Evolutionary conservation across 1,140 invertebrate genomes (phyloP).

Genomic region (Brachionus rubens): DNA sequence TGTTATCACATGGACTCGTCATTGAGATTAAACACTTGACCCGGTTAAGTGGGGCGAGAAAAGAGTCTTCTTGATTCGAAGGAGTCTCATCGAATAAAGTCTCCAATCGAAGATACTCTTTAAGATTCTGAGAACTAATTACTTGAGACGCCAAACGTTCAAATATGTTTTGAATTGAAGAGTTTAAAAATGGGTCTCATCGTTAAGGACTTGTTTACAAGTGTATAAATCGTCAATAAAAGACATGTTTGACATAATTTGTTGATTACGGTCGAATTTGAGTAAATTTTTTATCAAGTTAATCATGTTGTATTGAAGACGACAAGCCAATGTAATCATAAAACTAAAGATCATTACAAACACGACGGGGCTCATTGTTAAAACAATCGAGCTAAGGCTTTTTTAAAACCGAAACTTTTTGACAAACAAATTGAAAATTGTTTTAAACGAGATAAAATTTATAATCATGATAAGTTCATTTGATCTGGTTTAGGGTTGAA

Average conservation of each 20-base stretch:
- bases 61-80: constrained; percentile 51
- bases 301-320: constrained; percentile 78
- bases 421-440: too few species aligned
- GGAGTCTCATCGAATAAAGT: constrained; percentile 51
- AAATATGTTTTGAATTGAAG: constrained; percentile 86
- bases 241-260: constrained; percentile 91
- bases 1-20: constrained; percentile 76
- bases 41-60: constrained; percentile 72
- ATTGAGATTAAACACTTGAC: constrained; percentile 96
- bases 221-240: constrained; percentile 75
- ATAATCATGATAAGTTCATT: too few species aligned
- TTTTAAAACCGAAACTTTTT: too few species aligned
- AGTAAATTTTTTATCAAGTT: constrained; percentile 88
- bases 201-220: constrained; percentile 75
- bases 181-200: constrained; percentile 87
- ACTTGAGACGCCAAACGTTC: constrained; percentile 90
- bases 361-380: too few species aligned
- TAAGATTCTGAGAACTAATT: constrained; percentile 82
- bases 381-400: too few species aligned
- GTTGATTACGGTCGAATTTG: constrained; percentile 87
- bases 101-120: constrained; percentile 82
- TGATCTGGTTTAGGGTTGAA: too few species aligned
- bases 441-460: too few species aligned
- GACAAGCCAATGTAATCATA: too few species aligned
- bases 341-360: too few species aligned